Evolutionary conservation across 2,888 invertebrate species (phyloP), one percentile per base, ranked within the genome.

Genomic region (Lissocephala sabroskyi): DNA sequence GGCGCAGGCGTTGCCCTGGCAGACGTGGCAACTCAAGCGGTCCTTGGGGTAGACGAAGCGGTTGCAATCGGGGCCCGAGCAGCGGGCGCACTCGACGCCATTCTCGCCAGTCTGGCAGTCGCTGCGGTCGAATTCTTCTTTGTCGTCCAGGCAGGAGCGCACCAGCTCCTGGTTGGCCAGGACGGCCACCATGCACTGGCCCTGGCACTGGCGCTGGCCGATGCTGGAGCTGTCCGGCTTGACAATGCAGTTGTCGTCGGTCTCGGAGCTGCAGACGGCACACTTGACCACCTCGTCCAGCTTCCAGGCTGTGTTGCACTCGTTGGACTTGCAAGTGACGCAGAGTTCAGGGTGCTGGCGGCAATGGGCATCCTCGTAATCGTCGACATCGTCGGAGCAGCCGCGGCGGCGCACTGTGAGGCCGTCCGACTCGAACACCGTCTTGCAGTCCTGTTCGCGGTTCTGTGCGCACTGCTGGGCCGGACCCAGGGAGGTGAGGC

Each of bases 91-190:
- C 3, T 64, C 55, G 0, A 3, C 51, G 23, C 61, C 66, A 2
- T 62, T 57, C 2, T 36, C 55, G 26, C 71, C 67, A 1, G 3
- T 18, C 23, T 45, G 52, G 45, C 84, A 83, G 1, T 17, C 35
- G 0, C 47, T 30, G 1, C 70, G 83, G 11, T 61, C 65, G 11
- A 51, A 56, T 5, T 51, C 5, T 49, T 83, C 82, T 49, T 81
- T 83, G 46, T 83, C 82, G 30, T 81, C 75, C 42, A 81, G 47
- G 11, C 82, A 83, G n/a, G 77, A 68, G 3, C 82, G 82, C n/a
- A 83, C 32, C 1, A 82, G 23, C 2, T 62, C 56, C 1, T 48
- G 53, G 5, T 49, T 67, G 6, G 16, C 35, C 36, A 56, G 13
- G 44, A 78, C 9, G 0, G 82, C 78, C 5, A 79, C 79, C 76